Conservation (phyloP, 2,888 invertebrate genomes). For the Harpagoxenus sublaevis region DNA sequence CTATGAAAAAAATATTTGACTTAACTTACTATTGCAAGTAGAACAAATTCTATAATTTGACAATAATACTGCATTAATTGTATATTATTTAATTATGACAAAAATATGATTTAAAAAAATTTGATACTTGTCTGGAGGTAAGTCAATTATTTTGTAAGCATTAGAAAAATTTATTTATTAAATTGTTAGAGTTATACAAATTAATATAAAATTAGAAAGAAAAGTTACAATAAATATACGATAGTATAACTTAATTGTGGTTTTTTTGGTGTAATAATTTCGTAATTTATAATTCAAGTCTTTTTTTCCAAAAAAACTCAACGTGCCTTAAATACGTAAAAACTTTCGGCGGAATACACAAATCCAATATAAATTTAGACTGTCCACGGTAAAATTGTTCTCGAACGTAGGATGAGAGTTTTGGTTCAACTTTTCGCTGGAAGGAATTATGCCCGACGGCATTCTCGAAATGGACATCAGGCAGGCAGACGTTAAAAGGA, state of each 20-base stretch:
- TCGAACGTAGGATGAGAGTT: neutral
- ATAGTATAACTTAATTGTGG: neutral
- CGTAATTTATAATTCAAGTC: neutral
- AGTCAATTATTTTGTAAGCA: neutral
- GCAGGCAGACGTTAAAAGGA: slow-evolving; percentile 5
- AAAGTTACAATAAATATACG: neutral
- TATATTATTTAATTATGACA: neutral
- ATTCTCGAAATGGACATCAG: neutral
- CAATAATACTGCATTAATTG: neutral
- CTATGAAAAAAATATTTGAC: neutral
- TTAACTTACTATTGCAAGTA: neutral
- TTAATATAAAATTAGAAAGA: neutral
- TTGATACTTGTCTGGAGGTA: neutral
- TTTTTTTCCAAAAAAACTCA: neutral
- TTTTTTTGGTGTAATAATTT: neutral
- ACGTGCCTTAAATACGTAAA: neutral
- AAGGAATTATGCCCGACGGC: neutral
- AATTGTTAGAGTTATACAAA: neutral
- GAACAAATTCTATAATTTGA: neutral
- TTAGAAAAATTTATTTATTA: neutral
- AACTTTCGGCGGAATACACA: neutral
- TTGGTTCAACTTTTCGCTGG: neutral
- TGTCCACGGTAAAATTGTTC: neutral
- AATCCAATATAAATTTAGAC: neutral
- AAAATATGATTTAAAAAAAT: neutral